Percentiles rank a stretch among this genome's conserved stretches.
These are phyloP conservation scores for Xerus inauris DNA, from an alignment of 2,113 vertebrate genomes.

Conservation along the genomic window DNA sequence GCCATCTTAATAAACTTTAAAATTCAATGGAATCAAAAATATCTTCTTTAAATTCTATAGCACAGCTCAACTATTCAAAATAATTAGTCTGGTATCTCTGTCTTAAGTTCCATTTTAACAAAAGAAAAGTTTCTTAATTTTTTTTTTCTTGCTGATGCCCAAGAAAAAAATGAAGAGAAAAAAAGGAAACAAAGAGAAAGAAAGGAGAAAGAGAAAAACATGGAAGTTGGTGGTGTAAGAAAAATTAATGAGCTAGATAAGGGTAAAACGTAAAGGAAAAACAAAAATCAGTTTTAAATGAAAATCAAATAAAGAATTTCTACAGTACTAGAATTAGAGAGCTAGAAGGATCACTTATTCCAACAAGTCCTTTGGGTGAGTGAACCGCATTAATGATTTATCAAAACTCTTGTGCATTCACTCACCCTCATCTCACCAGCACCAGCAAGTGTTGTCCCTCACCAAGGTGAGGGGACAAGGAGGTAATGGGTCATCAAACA, in stretches of 20 bases:
- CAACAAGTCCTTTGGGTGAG: background rate
- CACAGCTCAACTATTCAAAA: background rate
- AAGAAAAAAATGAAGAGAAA: background rate
- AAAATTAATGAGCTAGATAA: background rate
- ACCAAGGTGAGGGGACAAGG: background rate
- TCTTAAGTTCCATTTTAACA: constrained; percentile 31
- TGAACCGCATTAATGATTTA: background rate
- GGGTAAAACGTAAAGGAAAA: background rate
- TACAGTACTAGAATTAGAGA: background rate
- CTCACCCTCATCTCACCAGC: background rate
- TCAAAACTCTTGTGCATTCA: no score
- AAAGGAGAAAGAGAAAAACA: background rate
- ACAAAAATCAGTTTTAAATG: background rate
- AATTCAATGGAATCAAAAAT: constrained; percentile 54
- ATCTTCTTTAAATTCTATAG: constrained; percentile 4
- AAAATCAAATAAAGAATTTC: background rate
- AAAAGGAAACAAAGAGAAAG: background rate
- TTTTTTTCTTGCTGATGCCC: background rate
- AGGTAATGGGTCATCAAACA: background rate
- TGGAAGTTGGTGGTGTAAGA: background rate
- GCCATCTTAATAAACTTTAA: background rate
- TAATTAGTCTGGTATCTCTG: background rate
- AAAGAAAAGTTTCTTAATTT: background rate
- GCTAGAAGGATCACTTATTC: background rate
- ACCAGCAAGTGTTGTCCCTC: background rate